Evolutionary conservation across 2,888 invertebrate species (phyloP).

Genomic region (Apeira syringaria): DNA sequence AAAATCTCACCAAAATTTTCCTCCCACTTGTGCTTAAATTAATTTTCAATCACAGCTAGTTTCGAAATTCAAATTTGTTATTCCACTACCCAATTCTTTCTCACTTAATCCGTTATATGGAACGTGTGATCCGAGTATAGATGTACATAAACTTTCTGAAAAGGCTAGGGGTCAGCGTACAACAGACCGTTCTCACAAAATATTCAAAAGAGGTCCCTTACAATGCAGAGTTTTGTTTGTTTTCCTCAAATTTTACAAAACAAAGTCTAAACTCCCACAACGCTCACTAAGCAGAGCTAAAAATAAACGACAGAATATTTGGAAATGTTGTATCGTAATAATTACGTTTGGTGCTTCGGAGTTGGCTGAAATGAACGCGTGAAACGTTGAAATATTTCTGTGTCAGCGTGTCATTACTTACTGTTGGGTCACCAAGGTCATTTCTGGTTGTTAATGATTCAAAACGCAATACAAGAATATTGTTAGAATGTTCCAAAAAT

Average conservation of each 20-base stretch:
- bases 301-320: slow-evolving; percentile 15
- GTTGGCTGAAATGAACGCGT: slow-evolving; percentile 38
- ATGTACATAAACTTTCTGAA: slow-evolving; percentile 13
- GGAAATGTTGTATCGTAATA: slow-evolving; percentile 13
- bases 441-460: slow-evolving; percentile 10
- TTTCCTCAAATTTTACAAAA: slow-evolving; percentile 13
- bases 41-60: no score
- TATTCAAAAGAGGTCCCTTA: slow-evolving; percentile 20
- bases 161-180: slow-evolving; percentile 17
- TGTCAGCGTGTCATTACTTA: slow-evolving; percentile 51
- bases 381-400: slow-evolving; percentile 37
- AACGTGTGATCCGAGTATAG: slow-evolving; percentile 8
- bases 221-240: slow-evolving; percentile 19
- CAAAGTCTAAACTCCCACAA: slow-evolving; percentile 4
- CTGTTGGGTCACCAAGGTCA: slow-evolving; percentile 40
- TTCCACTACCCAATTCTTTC: slow-evolving; percentile 7
- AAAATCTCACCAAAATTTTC: no score
- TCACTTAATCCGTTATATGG: slow-evolving; percentile 9
- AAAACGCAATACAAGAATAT: not conserved
- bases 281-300: slow-evolving; percentile 11
- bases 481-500: not conserved
- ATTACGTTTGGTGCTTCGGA: slow-evolving; percentile 13
- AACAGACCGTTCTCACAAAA: slow-evolving; percentile 10
- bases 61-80: no score
- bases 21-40: no score